Base-by-base conservation (phyloP, 2,888 invertebrate species). In the Blastobasis adustella region DNA sequence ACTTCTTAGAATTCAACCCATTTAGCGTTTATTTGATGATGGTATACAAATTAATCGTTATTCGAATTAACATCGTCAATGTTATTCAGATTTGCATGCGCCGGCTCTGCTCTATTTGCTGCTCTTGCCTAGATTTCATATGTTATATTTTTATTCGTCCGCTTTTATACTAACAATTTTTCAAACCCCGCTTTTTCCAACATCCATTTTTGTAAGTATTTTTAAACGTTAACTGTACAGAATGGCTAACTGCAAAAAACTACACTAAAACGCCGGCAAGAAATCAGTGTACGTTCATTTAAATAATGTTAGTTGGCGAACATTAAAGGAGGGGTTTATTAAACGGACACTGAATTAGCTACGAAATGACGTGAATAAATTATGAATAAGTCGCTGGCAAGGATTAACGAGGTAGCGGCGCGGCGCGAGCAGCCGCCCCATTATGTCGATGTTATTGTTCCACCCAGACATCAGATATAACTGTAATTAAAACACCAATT, bases 351-450 rank as follows among this genome's bases (percentile, higher is more conserved):
- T 72, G 69, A 79, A 80, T 82, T 79, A 77, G 71, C 71, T 69
- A 67, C 61, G 64, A 75, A 77, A 80, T 79, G 74, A 73, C 68
- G 69, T 79, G 74, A 79, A 82, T 83, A 80, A 81, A 80, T 78
- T 74, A 79, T 78, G 75, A 78, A 77, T 72, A 76, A 76, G 68
- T 76, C 67, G 60, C 66, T 67, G 71, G 75, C 71, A 66, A 67
- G 74, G 76, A 79, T 79, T 82, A 82, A 83, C 75, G 78, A 76
- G 67, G 65, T 65, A 67, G 65, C 60, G 69, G 68, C 67, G 58
- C 58, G 66, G 61, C 66, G 65, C 66, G 65, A 66, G 66, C 69
- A 65, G 65, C 65, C 67, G 58, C 54, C 52, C 63, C 61, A 68
- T 68, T 67, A 68, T 59, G 55, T 54, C 52, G 59, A 59, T 65